Conservation (phyloP, 2,797 vertebrate genomes). For the Cossypha dichroa region DNA sequence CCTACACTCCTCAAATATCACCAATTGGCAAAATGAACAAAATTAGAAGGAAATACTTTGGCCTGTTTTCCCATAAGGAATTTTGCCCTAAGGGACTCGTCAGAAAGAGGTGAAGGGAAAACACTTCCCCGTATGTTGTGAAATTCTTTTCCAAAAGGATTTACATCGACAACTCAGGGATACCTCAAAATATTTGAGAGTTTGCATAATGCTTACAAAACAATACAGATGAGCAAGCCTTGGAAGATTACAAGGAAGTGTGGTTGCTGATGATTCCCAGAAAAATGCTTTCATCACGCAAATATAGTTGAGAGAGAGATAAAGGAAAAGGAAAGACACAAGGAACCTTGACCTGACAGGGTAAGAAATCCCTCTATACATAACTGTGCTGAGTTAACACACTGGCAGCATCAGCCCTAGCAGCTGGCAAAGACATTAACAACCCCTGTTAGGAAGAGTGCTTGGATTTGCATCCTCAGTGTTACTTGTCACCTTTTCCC, state of each 20-base stretch:
- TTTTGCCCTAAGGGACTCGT: background rate
- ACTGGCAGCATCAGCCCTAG: background rate
- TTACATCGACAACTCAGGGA: background rate
- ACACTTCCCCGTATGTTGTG: background rate
- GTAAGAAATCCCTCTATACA: background rate
- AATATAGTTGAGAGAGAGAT: background rate
- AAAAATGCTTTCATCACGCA: background rate
- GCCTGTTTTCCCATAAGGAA: background rate
- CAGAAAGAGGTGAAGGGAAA: background rate
- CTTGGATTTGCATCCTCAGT: background rate
- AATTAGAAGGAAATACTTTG: background rate
- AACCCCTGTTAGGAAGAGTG: background rate
- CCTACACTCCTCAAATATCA: background rate
- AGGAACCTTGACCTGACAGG: background rate
- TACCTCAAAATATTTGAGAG: background rate
- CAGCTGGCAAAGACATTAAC: background rate
- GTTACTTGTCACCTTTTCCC: background rate
- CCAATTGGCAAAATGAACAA: background rate
- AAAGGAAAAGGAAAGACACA: background rate
- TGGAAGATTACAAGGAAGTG: conserved; percentile 1
- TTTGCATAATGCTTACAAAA: conserved; percentile 34
- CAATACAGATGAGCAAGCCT: background rate
- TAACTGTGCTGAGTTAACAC: background rate
- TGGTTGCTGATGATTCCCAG: background rate
- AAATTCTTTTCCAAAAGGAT: background rate